phyloP scores from a whole-genome alignment of 2,888 invertebrate genomes.

The Melanophora roralis region DNA sequence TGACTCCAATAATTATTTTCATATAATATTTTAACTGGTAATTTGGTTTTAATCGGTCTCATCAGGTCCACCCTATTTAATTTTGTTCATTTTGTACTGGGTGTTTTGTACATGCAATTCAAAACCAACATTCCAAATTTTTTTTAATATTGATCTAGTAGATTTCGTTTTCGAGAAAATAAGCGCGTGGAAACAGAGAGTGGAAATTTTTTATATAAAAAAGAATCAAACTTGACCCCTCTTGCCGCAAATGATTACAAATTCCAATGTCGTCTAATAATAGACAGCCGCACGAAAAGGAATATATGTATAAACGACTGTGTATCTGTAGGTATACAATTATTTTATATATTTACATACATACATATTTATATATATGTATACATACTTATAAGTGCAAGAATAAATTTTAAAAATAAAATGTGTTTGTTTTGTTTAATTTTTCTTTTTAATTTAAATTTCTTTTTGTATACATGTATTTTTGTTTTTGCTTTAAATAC shows the following conservation, averaged over 20 bases:
- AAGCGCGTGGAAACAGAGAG: too few species aligned
- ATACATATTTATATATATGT: constrained; percentile 29
- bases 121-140: too few species aligned
- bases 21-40: too few species aligned
- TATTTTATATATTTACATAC: constrained; percentile 11
- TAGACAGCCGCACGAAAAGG: constrained; percentile 36
- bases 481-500: constrained; percentile 52
- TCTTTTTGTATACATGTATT: constrained; percentile 49
- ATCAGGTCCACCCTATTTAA: too few species aligned
- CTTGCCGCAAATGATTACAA: not conserved
- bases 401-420: too few species aligned
- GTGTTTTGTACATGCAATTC: too few species aligned
- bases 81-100: too few species aligned
- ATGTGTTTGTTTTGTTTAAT: constrained; percentile 46
- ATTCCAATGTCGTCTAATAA: constrained; percentile 30
- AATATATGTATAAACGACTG: constrained; percentile 2
- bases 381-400: too few species aligned
- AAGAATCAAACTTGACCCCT: not conserved
- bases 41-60: too few species aligned
- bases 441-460: not conserved
- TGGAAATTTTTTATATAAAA: not conserved
- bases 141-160: too few species aligned
- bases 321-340: constrained; percentile 10
- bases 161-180: too few species aligned
- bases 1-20: too few species aligned